Conservation (phyloP, 2,888 invertebrate species). For the Lypha dubia region DNA sequence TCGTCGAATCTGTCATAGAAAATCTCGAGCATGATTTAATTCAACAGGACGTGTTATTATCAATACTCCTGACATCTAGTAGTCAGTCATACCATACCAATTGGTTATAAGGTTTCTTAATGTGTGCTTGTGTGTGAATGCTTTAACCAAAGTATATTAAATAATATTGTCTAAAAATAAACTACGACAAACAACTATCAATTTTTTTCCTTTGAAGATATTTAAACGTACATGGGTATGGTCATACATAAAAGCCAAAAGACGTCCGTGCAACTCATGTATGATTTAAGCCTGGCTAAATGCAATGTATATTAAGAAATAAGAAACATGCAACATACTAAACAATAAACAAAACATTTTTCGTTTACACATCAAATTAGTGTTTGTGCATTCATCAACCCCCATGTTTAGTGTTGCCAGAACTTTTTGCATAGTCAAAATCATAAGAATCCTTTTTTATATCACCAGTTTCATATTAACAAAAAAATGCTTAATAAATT, state of each 20-base stretch:
- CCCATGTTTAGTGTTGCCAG: not conserved
- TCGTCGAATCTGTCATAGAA: slow-evolving; percentile 42
- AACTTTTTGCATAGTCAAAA: not conserved
- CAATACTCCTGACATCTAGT: slow-evolving; percentile 51
- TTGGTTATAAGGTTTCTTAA: slow-evolving; percentile 64
- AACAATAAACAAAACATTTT: slow-evolving; percentile 15
- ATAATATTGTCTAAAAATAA: slow-evolving; percentile 63
- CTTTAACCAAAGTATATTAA: slow-evolving; percentile 22
- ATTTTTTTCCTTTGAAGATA: slow-evolving; percentile 38
- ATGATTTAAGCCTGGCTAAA: slow-evolving; percentile 60
- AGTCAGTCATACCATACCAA: slow-evolving; percentile 41
- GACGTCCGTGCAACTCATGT: slow-evolving; percentile 50
- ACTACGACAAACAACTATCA: not conserved
- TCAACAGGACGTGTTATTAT: slow-evolving; percentile 66
- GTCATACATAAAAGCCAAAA: slow-evolving; percentile 7
- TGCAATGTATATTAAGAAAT: slow-evolving; percentile 17
- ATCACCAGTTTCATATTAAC: not conserved
- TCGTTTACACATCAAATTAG: slow-evolving; percentile 16
- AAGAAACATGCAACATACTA: slow-evolving; percentile 34
- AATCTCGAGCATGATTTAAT: slow-evolving; percentile 61
- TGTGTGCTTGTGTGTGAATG: slow-evolving; percentile 13
- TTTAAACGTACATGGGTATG: slow-evolving; percentile 24
- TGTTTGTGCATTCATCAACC: slow-evolving; percentile 31
- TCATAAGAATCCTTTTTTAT: too few species aligned
- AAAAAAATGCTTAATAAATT: not conserved